Percentiles rank a stretch among this genome's conserved stretches.
Conservation (phyloP, 2,888 invertebrate species). For the Epistrophe eligans region DNA sequence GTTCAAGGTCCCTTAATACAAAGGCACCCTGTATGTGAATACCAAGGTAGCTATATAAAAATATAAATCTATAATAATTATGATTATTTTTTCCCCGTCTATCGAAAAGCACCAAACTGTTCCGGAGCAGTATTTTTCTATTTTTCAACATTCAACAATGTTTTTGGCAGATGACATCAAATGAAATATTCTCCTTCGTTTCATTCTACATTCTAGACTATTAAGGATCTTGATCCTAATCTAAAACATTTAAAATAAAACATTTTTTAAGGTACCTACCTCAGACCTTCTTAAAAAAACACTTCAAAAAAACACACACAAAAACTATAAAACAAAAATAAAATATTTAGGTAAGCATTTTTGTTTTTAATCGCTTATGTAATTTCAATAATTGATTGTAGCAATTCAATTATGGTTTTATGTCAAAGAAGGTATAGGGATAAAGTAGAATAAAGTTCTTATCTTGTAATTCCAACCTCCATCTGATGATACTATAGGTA, state of each 20-base stretch:
- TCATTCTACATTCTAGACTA: not conserved
- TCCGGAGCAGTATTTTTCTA: not conserved
- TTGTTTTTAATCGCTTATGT: conserved; percentile 2
- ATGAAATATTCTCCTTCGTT: not conserved
- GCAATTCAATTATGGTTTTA: not conserved
- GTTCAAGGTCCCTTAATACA: conserved; percentile 15
- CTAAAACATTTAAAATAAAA: not conserved
- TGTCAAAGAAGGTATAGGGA: not conserved
- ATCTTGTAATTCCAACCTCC: not conserved
- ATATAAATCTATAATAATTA: not conserved
- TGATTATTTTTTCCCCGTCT: conserved; percentile 1
- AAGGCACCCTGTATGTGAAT: conserved; percentile 6
- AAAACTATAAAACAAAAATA: too few relatives aligned
- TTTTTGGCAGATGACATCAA: conserved; percentile 7
- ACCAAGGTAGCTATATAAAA: not conserved
- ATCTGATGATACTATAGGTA: not conserved
- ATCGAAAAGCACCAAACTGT: not conserved
- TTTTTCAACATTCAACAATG: not conserved
- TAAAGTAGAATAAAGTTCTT: too few relatives aligned
- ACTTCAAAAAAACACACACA: not conserved
- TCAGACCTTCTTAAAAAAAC: not conserved
- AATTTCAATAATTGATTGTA: not conserved
- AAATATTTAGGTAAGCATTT: too few relatives aligned
- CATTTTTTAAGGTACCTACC: not conserved
- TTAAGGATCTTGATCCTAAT: not conserved